Percentiles rank a stretch among this genome's conserved stretches.
Evolutionary conservation across 2,888 invertebrate genomes (phyloP).

Genomic region (Dilophus febrilis): DNA sequence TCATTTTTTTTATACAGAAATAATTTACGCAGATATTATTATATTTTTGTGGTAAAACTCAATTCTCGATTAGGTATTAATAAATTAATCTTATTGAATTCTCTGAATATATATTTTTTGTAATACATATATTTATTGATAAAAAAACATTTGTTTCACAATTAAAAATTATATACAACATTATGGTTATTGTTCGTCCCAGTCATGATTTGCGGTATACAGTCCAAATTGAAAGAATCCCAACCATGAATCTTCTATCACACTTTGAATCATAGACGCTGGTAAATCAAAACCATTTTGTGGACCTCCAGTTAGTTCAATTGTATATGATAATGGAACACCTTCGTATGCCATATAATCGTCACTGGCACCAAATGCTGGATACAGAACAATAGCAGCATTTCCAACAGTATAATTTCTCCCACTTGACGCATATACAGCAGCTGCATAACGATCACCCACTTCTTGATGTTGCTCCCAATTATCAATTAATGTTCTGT

Average conservation of each 20-base stretch:
- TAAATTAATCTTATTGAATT: no score
- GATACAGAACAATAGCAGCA: slow-evolving; percentile 27
- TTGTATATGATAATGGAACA: slow-evolving; percentile 36
- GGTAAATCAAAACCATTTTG: slow-evolving; percentile 34
- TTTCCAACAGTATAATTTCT: slow-evolving; percentile 33
- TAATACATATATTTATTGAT: no score
- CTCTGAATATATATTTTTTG: no score
- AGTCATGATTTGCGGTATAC: background rate
- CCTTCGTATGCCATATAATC: slow-evolving; percentile 37
- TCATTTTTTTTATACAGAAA: no score
- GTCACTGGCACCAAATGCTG: slow-evolving; percentile 37
- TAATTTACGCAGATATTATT: no score
- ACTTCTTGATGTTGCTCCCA: slow-evolving; percentile 3
- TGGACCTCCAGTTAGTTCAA: slow-evolving; percentile 38
- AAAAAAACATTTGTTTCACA: no score
- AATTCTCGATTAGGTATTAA: no score
- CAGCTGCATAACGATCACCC: slow-evolving; percentile 16
- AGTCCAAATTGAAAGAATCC: slow-evolving; percentile 2
- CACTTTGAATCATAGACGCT: slow-evolving; percentile 15
- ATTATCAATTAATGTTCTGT: slow-evolving; percentile 3
- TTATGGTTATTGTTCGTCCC: background rate
- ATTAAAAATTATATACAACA: background rate
- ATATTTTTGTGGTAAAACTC: no score
- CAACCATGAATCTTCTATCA: slow-evolving; percentile 5
- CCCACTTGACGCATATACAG: slow-evolving; percentile 23